Conservation (phyloP, 2,888 invertebrate species). For the Cryptophagus acutangulus region DNA sequence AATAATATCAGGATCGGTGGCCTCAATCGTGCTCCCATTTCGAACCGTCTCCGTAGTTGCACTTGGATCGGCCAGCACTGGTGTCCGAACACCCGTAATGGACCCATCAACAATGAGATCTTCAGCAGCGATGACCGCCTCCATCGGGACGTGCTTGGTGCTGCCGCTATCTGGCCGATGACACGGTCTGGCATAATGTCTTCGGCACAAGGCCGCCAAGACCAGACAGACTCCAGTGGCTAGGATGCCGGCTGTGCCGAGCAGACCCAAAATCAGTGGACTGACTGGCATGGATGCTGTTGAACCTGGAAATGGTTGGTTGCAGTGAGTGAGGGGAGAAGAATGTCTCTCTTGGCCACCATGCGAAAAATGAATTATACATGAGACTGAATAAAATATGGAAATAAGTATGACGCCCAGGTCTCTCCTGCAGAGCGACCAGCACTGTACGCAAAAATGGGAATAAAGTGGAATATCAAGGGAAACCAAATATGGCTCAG, state of each 20-base stretch:
- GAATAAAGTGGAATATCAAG: slow-evolving; percentile 28
- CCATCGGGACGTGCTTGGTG: slow-evolving; percentile 46
- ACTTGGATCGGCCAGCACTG: slow-evolving; percentile 46
- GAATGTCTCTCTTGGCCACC: neutral
- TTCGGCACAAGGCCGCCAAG: slow-evolving; percentile 63
- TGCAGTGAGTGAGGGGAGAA: neutral
- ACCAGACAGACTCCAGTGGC: slow-evolving; percentile 74
- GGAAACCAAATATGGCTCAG: slow-evolving; percentile 14
- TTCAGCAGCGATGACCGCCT: slow-evolving; percentile 45
- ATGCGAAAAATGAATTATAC: slow-evolving; percentile 43
- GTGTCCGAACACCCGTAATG: slow-evolving; percentile 42
- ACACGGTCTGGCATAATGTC: slow-evolving; percentile 42
- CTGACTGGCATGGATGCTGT: slow-evolving; percentile 62
- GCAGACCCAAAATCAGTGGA: slow-evolving; percentile 70
- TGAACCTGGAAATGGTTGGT: slow-evolving; percentile 55
- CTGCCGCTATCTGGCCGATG: slow-evolving; percentile 35
- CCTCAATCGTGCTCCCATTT: slow-evolving; percentile 54
- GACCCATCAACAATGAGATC: slow-evolving; percentile 44
- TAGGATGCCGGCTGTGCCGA: slow-evolving; percentile 70
- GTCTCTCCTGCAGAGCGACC: slow-evolving; percentile 8
- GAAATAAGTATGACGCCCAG: slow-evolving; percentile 39
- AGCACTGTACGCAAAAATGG: slow-evolving; percentile 28
- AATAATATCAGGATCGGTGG: slow-evolving; percentile 83
- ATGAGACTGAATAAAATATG: slow-evolving; percentile 46
- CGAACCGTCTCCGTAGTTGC: slow-evolving; percentile 41